Conservation (phyloP, 2,797 vertebrate species). For the Brachyrhaphis roseni region DNA sequence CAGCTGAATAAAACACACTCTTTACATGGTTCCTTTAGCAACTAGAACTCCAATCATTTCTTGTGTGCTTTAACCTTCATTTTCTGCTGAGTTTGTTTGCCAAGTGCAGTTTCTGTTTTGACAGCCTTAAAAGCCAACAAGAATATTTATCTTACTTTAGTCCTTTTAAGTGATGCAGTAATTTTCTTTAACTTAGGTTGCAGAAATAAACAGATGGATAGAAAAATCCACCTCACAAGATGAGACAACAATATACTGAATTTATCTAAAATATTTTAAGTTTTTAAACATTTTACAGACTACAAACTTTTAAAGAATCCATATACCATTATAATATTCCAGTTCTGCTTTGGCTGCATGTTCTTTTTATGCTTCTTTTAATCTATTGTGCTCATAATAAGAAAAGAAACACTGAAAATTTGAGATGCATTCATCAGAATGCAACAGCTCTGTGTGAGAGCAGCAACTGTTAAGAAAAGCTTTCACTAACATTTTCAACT, state of each 20-base stretch:
- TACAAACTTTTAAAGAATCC: background rate
- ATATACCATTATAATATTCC: background rate
- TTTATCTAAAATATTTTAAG: background rate
- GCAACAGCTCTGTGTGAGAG: background rate
- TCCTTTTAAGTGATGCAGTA: background rate
- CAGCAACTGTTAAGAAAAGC: background rate
- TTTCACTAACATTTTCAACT: background rate
- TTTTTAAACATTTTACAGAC: background rate
- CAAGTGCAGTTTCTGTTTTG: background rate
- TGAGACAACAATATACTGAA: background rate
- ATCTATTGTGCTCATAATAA: background rate
- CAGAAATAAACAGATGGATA: background rate
- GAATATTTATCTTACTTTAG: background rate
- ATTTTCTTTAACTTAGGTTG: background rate
- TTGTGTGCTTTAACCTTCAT: background rate
- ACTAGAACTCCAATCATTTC: background rate
- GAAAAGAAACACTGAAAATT: background rate
- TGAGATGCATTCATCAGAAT: background rate
- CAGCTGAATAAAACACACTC: background rate
- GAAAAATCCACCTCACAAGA: background rate
- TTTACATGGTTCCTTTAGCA: too few species aligned
- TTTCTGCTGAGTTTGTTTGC: background rate
- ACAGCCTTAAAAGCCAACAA: background rate
- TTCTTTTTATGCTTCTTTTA: background rate
- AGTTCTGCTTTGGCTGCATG: background rate